Conservation (phyloP, 2,113 vertebrate genomes). For the Gallinago paraguaiae region DNA sequence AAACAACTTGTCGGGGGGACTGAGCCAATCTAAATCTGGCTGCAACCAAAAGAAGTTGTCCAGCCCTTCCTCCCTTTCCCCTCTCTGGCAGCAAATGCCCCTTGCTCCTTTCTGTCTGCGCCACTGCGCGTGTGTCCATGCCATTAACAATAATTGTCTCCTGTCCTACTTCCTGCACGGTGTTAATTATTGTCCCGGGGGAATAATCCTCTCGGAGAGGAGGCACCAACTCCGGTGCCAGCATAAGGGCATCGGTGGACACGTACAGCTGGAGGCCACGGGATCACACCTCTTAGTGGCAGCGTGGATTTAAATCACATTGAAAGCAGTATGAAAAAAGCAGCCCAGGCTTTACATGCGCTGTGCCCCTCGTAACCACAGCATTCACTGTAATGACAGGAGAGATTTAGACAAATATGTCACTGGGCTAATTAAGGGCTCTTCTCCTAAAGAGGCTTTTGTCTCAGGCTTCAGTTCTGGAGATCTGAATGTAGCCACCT, state of each 20-base stretch:
- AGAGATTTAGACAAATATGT: not conserved
- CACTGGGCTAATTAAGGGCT: conserved; percentile 11
- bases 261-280: not conserved
- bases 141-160: not conserved
- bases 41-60: not conserved
- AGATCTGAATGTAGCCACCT: not conserved
- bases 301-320: not conserved
- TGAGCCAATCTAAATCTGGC: not conserved
- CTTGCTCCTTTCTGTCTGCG: not conserved
- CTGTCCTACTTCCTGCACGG: not conserved
- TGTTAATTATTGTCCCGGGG: not conserved
- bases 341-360: not conserved
- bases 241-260: not conserved
- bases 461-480: not conserved
- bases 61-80: not conserved
- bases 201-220: not conserved
- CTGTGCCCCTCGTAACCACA: not conserved
- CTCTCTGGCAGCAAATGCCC: accelerated
- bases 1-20: not conserved
- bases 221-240: not conserved
- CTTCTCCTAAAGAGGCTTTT: conserved; percentile 28
- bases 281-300: not conserved
- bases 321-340: not conserved
- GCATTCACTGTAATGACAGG: not conserved
- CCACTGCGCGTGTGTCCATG: not conserved